Evolutionary conservation across 2,888 invertebrate species (phyloP).

Genomic region (Agrotis ipsilon): DNA sequence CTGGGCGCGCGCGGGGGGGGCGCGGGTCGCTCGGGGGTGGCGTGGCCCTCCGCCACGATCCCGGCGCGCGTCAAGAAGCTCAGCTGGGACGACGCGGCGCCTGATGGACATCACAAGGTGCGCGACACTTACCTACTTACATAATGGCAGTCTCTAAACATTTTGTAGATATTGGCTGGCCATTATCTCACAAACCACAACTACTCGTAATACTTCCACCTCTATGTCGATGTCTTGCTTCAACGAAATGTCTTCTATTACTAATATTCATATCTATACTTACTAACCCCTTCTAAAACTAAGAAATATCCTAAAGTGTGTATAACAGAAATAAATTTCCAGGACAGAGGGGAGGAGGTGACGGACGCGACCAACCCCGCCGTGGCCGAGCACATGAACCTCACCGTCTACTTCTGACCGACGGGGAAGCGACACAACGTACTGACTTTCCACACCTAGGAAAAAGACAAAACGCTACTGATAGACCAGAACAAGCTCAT

Average conservation of each 20-base stretch:
- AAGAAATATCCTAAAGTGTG: slow-evolving; percentile 54
- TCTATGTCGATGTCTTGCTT: not conserved
- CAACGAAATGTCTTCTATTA: too few relatives aligned
- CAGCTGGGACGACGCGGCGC: slow-evolving; percentile 88
- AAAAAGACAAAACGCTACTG: not conserved
- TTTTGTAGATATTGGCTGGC: not conserved
- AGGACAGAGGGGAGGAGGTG: slow-evolving; percentile 79
- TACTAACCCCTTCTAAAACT: slow-evolving; percentile 35
- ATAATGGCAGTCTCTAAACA: not conserved
- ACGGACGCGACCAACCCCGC: slow-evolving; percentile 83
- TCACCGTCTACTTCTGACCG: slow-evolving; percentile 93
- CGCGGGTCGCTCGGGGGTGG: slow-evolving; percentile 84
- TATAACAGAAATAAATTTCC: slow-evolving; percentile 69
- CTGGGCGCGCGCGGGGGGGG: slow-evolving; percentile 71
- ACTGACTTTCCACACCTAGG: slow-evolving; percentile 3
- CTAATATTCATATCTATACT: slow-evolving; percentile 28
- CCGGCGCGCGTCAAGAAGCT: slow-evolving; percentile 94
- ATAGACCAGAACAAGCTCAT: not conserved
- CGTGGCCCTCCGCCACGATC: slow-evolving; percentile 93
- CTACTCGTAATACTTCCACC: not conserved
- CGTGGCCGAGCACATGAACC: slow-evolving; percentile 92
- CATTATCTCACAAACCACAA: slow-evolving; percentile 14
- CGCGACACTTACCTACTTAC: not conserved
- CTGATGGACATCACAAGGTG: slow-evolving; percentile 53
- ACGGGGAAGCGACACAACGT: slow-evolving; percentile 10